Evolutionary conservation across 2,113 vertebrate genomes (phyloP).

Genomic region (Marmota monax): DNA sequence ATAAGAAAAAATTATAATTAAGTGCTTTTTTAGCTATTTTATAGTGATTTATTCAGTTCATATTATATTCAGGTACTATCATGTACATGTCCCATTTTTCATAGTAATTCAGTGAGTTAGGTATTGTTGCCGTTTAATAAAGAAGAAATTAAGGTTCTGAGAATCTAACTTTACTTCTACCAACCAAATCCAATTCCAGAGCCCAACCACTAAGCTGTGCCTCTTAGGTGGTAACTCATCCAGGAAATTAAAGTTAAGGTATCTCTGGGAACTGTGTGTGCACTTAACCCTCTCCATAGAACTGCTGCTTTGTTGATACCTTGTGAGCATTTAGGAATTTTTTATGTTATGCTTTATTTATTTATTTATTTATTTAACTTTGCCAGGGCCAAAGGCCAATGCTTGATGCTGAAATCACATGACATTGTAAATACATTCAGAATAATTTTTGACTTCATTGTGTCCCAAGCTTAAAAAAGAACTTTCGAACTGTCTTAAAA

Average conservation of each 20-base stretch:
- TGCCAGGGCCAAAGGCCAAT: neutral
- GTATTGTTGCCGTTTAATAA: neutral
- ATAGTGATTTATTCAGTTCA: neutral
- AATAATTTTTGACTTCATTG: neutral
- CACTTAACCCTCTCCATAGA: neutral
- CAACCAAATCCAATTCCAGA: neutral
- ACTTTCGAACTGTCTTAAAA: conserved; percentile 48
- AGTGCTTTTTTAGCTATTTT: neutral
- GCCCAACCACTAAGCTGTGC: neutral
- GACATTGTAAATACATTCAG: neutral
- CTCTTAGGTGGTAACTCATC: neutral
- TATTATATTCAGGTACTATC: neutral
- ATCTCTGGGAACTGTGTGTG: neutral
- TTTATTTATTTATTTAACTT: neutral
- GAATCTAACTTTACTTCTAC: neutral
- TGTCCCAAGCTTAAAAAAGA: conserved; percentile 6
- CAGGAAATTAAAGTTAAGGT: neutral
- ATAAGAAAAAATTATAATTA: neutral
- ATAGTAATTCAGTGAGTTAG: neutral
- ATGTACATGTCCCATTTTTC: neutral
- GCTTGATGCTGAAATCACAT: neutral
- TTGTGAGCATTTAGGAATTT: neutral
- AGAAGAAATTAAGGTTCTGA: neutral
- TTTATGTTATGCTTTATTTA: neutral
- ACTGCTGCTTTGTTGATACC: neutral